Evolutionary conservation across 2,797 vertebrate species (phyloP), one percentile per base, ranked within the genome.

Genomic region (Cephalopachus bancanus): DNA sequence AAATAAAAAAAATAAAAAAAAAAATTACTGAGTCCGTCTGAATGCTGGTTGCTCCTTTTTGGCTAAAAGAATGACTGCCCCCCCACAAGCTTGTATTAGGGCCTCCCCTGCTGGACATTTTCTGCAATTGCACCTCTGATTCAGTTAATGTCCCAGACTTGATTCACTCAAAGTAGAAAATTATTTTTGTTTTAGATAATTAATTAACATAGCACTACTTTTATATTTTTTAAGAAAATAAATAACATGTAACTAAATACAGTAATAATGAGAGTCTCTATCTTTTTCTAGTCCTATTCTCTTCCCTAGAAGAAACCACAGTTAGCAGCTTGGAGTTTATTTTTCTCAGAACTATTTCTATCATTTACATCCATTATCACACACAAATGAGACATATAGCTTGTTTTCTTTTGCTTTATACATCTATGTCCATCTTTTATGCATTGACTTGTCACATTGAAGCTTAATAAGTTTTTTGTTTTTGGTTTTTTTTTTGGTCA

Each of bases 51-150:
- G 1, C 14, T 72, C 33, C 33, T 69, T 26, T 37, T 44, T 17
- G 10, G 16, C 15, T 24, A 0, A 53, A 65, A 20, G 33, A n/a
- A n/a, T 2, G 44, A 44, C 44, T 44, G 44, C 55, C 10, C 26
- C 26, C 8, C 53, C 10, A 57, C 64, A 89, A 28, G 1, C 1
- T 28, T 83, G 64, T 75, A 33, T 75, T 19, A n/a, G 33, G 72
- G 67, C 81, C 51, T 96, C 49, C 0, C 83, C 97, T 97, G 69
- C 92, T 85, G 97, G 96, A 33, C 19, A 83, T 53, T 59, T 49
- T 24, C 15, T 96, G 4, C 4, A 84, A 91, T 9, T 90, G 92
- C 81, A 93, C 16, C 19, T 80, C 37, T 91, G 33, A 75, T 78
- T 90, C 37, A 12, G 19, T 65, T 75, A 3, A 26, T 5, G 14